These are phyloP conservation scores for Lithobates sylvaticus DNA, from an alignment of 2,797 vertebrate species.

Conservation along the genomic window DNA sequence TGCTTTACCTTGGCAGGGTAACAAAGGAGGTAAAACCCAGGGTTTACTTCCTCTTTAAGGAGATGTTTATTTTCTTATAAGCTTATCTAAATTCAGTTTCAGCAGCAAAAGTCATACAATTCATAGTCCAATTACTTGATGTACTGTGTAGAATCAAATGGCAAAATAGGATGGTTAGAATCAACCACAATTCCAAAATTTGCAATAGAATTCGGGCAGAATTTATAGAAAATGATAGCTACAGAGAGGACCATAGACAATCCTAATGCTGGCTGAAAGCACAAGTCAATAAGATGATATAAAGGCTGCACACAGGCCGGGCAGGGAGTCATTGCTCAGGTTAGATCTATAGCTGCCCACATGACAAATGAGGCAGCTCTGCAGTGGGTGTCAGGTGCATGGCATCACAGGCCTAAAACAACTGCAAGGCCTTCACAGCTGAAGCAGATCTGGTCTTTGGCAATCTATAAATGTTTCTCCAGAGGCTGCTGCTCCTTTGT, in stretches of 20 bases:
- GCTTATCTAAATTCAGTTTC: too few species aligned
- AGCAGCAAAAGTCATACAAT: too few species aligned
- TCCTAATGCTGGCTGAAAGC: constrained; percentile 4
- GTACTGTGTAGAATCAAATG: too few species aligned
- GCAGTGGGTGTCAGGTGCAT: constrained; percentile 83
- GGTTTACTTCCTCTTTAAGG: too few species aligned
- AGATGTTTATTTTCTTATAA: too few species aligned
- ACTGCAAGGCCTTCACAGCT: constrained; percentile 80
- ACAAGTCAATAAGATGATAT: constrained; percentile 39
- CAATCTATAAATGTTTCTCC: constrained; percentile 81
- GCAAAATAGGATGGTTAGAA: too few species aligned
- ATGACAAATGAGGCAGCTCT: constrained; percentile 89
- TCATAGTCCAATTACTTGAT: too few species aligned
- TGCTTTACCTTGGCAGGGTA: too few species aligned
- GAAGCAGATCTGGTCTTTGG: constrained; percentile 79
- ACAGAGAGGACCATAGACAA: not conserved
- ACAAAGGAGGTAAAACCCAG: too few species aligned
- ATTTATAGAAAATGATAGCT: too few species aligned
- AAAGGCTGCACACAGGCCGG: constrained; percentile 15
- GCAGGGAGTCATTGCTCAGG: constrained; percentile 61
- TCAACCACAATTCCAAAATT: too few species aligned
- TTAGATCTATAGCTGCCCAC: constrained; percentile 81
- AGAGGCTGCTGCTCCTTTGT: constrained; percentile 79
- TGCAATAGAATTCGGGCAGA: too few species aligned
- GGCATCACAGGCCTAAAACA: constrained; percentile 83